Conservation (phyloP, 2,113 vertebrate genomes). For the Steatornis caripensis region DNA sequence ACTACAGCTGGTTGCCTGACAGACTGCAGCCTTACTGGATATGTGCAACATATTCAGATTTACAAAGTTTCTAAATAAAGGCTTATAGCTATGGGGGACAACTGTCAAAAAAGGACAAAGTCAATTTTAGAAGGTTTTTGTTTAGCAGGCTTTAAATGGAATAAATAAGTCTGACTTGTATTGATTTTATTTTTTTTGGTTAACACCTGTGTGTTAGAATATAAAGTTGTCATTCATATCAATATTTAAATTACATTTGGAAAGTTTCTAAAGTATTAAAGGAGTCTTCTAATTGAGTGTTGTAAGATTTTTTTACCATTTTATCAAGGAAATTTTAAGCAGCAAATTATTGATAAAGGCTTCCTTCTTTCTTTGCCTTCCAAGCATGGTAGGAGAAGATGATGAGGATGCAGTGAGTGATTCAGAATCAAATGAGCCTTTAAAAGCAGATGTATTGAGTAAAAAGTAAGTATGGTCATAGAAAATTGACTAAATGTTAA, state of each 20-base stretch:
- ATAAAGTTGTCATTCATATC: not conserved
- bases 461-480: constrained; percentile 85
- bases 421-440: constrained; percentile 78
- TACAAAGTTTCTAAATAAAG: not conserved
- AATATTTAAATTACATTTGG: not conserved
- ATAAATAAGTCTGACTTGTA: not conserved
- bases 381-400: constrained; percentile 88
- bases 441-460: constrained; percentile 83
- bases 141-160: not conserved
- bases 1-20: not conserved
- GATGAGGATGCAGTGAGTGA: constrained; percentile 91
- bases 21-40: not conserved
- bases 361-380: constrained; percentile 40
- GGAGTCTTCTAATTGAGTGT: not conserved
- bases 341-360: not conserved
- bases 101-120: not conserved
- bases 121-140: not conserved
- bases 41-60: not conserved
- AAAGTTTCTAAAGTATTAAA: not conserved
- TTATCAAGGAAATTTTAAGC: not conserved
- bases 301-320: not conserved
- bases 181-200: not conserved
- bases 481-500: not conserved
- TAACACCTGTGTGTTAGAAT: not conserved
- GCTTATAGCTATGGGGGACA: not conserved